Evolutionary conservation across 2,797 vertebrate genomes (phyloP).

Genomic region (Hoplostethus mediterraneus): DNA sequence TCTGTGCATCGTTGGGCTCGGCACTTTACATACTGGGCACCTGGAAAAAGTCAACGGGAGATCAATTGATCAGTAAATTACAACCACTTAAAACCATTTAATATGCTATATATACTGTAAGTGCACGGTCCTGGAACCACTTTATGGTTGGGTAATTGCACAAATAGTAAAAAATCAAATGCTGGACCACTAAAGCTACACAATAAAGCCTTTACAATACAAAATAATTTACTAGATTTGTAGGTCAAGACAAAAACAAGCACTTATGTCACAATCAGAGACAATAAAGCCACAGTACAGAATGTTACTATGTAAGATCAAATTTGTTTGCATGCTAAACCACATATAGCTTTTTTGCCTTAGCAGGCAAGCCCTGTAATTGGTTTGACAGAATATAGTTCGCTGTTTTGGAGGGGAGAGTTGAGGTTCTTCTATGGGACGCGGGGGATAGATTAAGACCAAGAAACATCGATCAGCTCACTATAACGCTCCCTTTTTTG

Average conservation of each 20-base stretch:
- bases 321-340: conserved; percentile 58
- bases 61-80: conserved; percentile 66
- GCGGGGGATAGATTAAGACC: conserved; percentile 72
- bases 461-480: conserved; percentile 75
- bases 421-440: conserved; percentile 62
- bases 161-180: conserved; percentile 15
- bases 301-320: conserved; percentile 32
- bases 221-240: conserved; percentile 31
- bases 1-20: conserved; percentile 93
- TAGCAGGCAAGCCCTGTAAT: conserved; percentile 59
- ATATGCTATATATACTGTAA: conserved; percentile 25
- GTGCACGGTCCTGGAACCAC: conserved; percentile 14
- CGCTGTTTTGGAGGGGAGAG: conserved; percentile 54
- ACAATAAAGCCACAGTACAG: conserved; percentile 20
- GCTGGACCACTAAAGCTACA: not conserved
- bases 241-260: conserved; percentile 4
- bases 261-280: not conserved
- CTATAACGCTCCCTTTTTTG: conserved; percentile 75
- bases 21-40: conserved; percentile 94
- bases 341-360: conserved; percentile 43
- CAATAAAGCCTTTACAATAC: conserved; percentile 18
- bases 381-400: conserved; percentile 64
- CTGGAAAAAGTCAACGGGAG: conserved; percentile 76
- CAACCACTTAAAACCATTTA: conserved; percentile 38
- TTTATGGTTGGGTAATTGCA: conserved; percentile 8